A percentile compares a stretch with the other conserved stretches of the same genome.
Conservation (phyloP, 2,113 vertebrate species). For the Campylorhamphus procurvoides region DNA sequence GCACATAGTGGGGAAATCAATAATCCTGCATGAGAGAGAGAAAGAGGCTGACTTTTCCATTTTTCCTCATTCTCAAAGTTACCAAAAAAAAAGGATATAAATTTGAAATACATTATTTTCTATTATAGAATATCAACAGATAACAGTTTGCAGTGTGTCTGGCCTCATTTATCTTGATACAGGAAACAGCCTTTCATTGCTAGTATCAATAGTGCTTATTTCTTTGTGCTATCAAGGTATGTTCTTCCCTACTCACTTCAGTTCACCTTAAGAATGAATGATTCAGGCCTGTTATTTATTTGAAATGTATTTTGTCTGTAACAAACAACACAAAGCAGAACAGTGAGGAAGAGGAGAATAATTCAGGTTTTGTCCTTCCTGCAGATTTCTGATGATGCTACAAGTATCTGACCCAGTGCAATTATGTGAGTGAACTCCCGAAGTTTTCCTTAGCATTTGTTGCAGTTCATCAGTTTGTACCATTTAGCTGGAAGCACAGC, state of each 20-base stretch:
- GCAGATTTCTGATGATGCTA: conserved; percentile 49
- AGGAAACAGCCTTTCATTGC: not conserved
- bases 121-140: not conserved
- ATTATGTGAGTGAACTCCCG: not conserved
- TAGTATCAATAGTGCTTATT: not conserved
- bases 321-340: not conserved
- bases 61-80: not conserved
- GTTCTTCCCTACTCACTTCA: not conserved
- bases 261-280: not conserved
- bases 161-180: not conserved
- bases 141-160: not conserved
- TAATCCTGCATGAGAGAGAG: not conserved
- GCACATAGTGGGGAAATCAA: not conserved
- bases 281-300: not conserved
- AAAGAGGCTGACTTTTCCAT: not conserved
- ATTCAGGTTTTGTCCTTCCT: not conserved
- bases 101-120: not conserved
- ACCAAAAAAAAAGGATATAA: not conserved
- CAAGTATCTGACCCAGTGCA: conserved; percentile 28
- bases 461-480: conserved; percentile 40
- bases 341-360: not conserved
- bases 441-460: conserved; percentile 27
- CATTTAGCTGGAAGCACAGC: not conserved
- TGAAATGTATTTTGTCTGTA: not conserved
- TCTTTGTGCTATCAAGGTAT: not conserved